Evolutionary conservation across 2,113 vertebrate species (phyloP).

Genomic region (Hylia prasina): DNA sequence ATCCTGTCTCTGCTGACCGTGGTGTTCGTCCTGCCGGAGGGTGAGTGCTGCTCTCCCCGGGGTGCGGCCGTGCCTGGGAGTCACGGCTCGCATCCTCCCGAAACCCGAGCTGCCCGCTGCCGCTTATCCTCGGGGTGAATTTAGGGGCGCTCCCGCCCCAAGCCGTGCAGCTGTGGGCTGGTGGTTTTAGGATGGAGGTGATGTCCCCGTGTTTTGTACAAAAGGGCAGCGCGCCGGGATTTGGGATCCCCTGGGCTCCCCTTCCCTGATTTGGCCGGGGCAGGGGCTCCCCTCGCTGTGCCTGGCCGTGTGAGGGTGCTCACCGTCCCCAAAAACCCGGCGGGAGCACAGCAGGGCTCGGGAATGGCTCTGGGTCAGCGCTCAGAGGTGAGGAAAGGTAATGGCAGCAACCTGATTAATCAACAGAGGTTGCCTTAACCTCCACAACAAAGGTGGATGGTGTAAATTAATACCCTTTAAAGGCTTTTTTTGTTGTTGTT

Average conservation of each 20-base stretch:
- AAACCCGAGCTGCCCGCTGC: accelerated
- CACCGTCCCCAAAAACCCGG: accelerated
- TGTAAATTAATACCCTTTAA: not conserved
- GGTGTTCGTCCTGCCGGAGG: not conserved
- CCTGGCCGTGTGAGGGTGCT: not conserved
- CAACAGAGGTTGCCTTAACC: not conserved
- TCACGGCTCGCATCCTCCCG: accelerated
- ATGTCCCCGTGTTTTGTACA: accelerated
- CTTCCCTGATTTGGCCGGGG: accelerated
- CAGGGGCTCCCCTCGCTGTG: accelerated
- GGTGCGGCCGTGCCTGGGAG: accelerated
- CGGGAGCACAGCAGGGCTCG: accelerated
- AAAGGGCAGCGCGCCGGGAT: not conserved
- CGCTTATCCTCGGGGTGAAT: not conserved
- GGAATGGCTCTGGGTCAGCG: accelerated
- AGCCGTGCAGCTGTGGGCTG: accelerated
- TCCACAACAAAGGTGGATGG: not conserved
- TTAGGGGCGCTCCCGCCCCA: accelerated
- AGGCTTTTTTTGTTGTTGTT: not conserved
- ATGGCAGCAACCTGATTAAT: not conserved
- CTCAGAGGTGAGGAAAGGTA: not conserved
- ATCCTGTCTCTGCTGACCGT: conserved; percentile 30
- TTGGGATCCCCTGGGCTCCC: not conserved
- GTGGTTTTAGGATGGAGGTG: not conserved
- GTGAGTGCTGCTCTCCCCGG: conserved; percentile 8